Evolutionary conservation across 2,113 vertebrate genomes (phyloP), one percentile per base, ranked within the genome.

Genomic region (Forbesichthys papilliferus): DNA sequence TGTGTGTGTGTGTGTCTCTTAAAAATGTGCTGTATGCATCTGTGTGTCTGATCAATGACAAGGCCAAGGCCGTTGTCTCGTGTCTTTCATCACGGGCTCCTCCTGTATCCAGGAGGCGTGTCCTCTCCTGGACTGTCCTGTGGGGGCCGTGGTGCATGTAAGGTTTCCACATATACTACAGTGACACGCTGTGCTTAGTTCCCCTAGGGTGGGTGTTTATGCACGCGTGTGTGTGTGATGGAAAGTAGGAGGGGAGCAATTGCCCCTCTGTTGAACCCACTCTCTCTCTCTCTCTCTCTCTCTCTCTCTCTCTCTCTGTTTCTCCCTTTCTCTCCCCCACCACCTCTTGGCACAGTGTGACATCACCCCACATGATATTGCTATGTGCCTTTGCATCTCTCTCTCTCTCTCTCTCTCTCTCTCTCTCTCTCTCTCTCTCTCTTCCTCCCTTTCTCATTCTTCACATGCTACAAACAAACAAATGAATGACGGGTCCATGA

Each of bases 261-360:
- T 89, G 85, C 85, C 87, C 87, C 74, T 77, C 84, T 80, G 74
- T 27, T 89, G 87, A 89, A 89, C 87, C 80, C 86, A 7, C 51
- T 62, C 56, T 46, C n/a, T 60, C 58, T 71, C 61, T 71, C 75
- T 73, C 66, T 66, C 61, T 48, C 78, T 82, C 72, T 14, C 76
- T 75, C 71, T 68, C 66, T 66, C 61, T 48, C 78, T 82, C 72
- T 14, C 76, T 75, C 71, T 69, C 72, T 12, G 72, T 75, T 68
- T 69, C 14, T 71, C 69, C 74, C 54, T 20, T 14, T 54, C 52
- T 54, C 13, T 8, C 52, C 3, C 18, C 2, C 18, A 9, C 20
- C 20, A 27, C 20, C 13, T 6, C 52, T 54, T 42, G 36, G 36
- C 36, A 42, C 36, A 42, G 36, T 42, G 36, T 5, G 36, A 42